Evolutionary conservation across 2,888 invertebrate species (phyloP), one percentile per base, ranked within the genome.

Genomic region (Galerucella pusilla): DNA sequence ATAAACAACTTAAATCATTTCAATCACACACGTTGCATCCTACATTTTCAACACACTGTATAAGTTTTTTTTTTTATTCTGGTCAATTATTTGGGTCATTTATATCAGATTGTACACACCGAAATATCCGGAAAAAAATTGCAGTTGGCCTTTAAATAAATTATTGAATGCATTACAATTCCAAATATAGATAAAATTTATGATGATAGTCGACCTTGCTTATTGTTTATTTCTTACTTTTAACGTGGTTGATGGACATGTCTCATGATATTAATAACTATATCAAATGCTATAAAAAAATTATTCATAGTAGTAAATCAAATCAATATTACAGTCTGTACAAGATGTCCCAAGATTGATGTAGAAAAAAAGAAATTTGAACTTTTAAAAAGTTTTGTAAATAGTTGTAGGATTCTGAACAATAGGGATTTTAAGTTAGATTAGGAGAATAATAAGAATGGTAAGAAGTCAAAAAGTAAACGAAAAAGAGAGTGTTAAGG

Each of bases 171-270:
- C 46, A 67, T 71, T 71, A 63, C 46, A 65, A 35, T 20, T 57
- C 71, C 54, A 71, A 71, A 71, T 71, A 71, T 71, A 57, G 71
- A 57, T 46, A 20, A 10, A 71, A 71, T 71, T 71, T 71, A 71
- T 65, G 57, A 42, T 52, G 69, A 70, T 70, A 42, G 35, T 9
- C 11, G 42, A 63, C 61, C 42, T 63, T 28, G 42, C 14, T 10
- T 12, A 16, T 35, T 7, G n/a, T 42, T 60, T 63, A 42, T 63
- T 63, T 42, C 42, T 35, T 42, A n/a, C n/a, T 42, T 64, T 71
- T 52, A 68, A 20, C 16, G 57, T 3, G 16, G 7, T 20, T 16
- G 57, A 57, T 57, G 57, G 57, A 16, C 57, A 57, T 20, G 16
- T n/a, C 57, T 20, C 20, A 57, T 57, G 16, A 57, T 16, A 57